phyloP scores from a whole-genome alignment of 2,888 invertebrate genomes.

The Therioaphis trifolii region DNA sequence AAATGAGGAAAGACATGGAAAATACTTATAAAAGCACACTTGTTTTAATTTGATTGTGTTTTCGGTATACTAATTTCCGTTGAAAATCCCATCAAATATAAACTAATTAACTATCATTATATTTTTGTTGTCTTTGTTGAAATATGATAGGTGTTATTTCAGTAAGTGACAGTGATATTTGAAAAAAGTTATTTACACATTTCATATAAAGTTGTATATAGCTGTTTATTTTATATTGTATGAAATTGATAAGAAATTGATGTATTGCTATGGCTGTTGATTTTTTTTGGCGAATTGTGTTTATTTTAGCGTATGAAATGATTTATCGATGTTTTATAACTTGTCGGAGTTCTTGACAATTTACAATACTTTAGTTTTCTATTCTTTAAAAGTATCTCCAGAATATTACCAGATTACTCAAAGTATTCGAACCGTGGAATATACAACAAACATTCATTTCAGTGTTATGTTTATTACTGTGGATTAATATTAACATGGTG shows the following conservation, averaged over 20 bases:
- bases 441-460: no score
- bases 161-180: not conserved
- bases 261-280: slow-evolving; percentile 5
- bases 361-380: not conserved
- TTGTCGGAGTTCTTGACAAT: not conserved
- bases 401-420: not conserved
- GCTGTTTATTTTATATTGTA: not conserved
- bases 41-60: no score
- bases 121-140: not conserved
- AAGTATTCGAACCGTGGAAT: not conserved
- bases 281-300: slow-evolving; percentile 28
- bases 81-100: no score
- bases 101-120: no score
- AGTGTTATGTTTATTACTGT: no score
- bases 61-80: no score
- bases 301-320: slow-evolving; percentile 26
- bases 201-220: not conserved
- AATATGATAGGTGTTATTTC: not conserved
- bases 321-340: slow-evolving; percentile 36
- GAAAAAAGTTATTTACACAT: not conserved
- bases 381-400: not conserved
- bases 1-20: no score
- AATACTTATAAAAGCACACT: no score
- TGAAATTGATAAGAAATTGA: not conserved
- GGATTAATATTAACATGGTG: no score